phyloP scores from a whole-genome alignment of 2,797 vertebrate genomes.

The Oryzias dopingdopingensis region DNA sequence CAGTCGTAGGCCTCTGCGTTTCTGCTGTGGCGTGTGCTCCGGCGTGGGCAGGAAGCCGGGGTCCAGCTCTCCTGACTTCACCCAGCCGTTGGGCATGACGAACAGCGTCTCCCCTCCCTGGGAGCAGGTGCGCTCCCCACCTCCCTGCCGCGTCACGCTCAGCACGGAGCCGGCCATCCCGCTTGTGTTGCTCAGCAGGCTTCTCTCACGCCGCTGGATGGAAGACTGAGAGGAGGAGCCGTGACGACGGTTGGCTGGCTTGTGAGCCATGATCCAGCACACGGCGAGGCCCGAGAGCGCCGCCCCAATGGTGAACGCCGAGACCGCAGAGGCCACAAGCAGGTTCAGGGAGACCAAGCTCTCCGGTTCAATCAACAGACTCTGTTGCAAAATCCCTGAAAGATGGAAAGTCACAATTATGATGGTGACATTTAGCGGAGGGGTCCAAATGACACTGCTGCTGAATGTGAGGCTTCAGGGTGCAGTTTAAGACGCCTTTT shows the following conservation, averaged over 20 bases:
- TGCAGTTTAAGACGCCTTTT: constrained; percentile 19
- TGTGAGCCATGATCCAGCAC: constrained; percentile 95
- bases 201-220: constrained; percentile 86
- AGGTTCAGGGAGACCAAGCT: constrained; percentile 94
- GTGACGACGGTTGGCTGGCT: constrained; percentile 77
- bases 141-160: constrained; percentile 84
- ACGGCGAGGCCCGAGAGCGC: constrained; percentile 93
- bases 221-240: constrained; percentile 68
- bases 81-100: constrained; percentile 95
- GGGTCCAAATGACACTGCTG: constrained; percentile 15
- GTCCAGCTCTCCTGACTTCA: constrained; percentile 89
- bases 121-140: constrained; percentile 72
- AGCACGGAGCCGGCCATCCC: constrained; percentile 90
- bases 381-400: constrained; percentile 88
- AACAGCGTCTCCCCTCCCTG: constrained; percentile 85
- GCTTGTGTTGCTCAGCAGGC: constrained; percentile 82
- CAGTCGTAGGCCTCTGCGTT: constrained; percentile 80
- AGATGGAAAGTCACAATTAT: constrained; percentile 42
- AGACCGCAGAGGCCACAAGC: constrained; percentile 91
- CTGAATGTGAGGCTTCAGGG: constrained; percentile 33
- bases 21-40: constrained; percentile 94
- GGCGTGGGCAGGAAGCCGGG: constrained; percentile 92
- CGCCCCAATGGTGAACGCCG: constrained; percentile 94
- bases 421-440: constrained; percentile 34
- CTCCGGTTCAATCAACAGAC: constrained; percentile 89